Conservation (phyloP, 2,888 invertebrate genomes). For the Digitonthophagus gazella region DNA sequence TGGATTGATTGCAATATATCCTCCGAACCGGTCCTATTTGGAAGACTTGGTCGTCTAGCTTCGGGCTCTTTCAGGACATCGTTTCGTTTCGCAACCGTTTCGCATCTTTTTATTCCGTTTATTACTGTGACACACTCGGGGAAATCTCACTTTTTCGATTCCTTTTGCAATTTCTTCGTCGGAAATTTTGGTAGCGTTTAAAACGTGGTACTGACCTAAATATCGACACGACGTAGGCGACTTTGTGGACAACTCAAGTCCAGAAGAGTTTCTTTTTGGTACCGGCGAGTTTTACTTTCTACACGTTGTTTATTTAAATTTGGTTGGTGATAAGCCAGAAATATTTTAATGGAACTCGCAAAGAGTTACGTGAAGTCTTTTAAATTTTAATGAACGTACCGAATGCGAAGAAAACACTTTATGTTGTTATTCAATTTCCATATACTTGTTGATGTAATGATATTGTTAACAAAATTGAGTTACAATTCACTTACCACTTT, state of each 20-base stretch:
- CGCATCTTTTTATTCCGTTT: not conserved
- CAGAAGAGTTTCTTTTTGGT: not conserved
- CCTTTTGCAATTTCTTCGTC: not conserved
- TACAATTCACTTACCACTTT: no score
- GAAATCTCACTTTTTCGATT: not conserved
- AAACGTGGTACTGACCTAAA: not conserved
- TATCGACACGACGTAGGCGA: not conserved
- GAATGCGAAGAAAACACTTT: constrained; percentile 1
- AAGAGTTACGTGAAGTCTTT: not conserved
- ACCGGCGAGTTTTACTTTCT: not conserved
- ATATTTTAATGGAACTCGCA: not conserved
- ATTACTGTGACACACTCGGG: not conserved
- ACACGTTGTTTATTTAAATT: not conserved
- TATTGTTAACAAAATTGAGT: no score
- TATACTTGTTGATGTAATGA: no score
- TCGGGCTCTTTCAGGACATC: constrained; percentile 20
- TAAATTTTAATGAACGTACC: not conserved
- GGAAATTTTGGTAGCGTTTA: not conserved
- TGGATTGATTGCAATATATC: constrained; percentile 39
- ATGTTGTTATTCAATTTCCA: not conserved
- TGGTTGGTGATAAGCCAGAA: not conserved
- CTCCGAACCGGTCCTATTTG: constrained; percentile 39
- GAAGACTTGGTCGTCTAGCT: constrained; percentile 37
- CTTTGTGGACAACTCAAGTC: not conserved
- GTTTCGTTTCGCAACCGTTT: not conserved